Percentiles rank a stretch among this genome's conserved stretches.
These are phyloP conservation scores for Rynchops niger DNA, from an alignment of 2,113 vertebrate genomes.

Conservation along the genomic window DNA sequence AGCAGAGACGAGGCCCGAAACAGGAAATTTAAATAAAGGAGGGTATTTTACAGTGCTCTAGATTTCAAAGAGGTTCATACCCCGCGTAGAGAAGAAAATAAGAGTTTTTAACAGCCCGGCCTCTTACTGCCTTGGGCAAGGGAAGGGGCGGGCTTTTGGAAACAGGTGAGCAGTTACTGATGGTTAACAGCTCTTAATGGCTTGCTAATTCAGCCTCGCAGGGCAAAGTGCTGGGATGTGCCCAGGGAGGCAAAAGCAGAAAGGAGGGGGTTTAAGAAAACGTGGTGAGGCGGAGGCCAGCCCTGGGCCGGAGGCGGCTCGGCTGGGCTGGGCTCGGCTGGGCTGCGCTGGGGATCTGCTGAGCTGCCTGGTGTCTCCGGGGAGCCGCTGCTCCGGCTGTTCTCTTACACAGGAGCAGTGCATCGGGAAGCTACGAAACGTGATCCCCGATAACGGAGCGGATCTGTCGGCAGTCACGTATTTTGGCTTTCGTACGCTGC, in stretches of 20 bases:
- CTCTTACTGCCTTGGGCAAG: background rate
- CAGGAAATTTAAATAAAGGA: background rate
- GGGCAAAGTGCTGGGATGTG: background rate
- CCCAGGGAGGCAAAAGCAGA: background rate
- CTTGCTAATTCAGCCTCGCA: background rate
- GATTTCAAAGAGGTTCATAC: background rate
- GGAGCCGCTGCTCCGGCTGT: background rate
- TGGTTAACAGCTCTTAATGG: background rate
- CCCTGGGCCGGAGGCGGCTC: background rate
- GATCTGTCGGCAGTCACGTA: background rate
- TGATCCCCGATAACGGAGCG: background rate
- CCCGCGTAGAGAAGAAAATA: fast-evolving
- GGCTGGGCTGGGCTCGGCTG: no score
- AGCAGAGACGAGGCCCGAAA: background rate
- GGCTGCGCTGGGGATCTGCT: no score
- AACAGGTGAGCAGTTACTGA: background rate
- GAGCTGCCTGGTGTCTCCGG: background rate
- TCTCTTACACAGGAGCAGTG: background rate
- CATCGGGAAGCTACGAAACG: background rate
- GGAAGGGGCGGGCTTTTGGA: background rate
- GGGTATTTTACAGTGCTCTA: background rate
- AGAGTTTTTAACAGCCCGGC: background rate
- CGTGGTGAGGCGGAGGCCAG: no score
- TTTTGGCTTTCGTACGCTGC: background rate
- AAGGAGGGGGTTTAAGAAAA: background rate